A percentile compares a stretch with the other conserved stretches of the same genome.
Conservation (phyloP, 2,888 invertebrate genomes). For the Blera fallax region DNA sequence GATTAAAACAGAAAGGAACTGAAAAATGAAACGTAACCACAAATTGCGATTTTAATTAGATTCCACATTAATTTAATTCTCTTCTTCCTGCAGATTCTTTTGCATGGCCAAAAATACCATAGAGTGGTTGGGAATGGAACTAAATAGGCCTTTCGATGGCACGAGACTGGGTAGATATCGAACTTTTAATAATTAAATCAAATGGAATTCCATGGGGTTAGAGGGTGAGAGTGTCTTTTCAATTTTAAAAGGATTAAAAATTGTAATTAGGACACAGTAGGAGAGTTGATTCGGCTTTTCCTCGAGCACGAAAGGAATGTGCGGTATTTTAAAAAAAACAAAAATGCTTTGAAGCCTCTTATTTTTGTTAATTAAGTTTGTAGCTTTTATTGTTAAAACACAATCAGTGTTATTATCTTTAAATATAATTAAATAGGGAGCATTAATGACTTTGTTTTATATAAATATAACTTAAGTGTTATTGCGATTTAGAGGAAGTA, state of each 20-base stretch:
- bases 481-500: not conserved
- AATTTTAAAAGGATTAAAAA: conserved; percentile 36
- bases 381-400: conserved; percentile 22
- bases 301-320: not conserved
- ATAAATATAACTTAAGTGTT: not conserved
- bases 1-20: not conserved
- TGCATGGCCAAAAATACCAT: not conserved
- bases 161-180: not conserved
- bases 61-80: conserved; percentile 31
- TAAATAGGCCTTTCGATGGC: not conserved
- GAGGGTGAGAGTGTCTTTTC: not conserved
- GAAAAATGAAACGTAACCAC: conserved; percentile 25
- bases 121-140: not conserved
- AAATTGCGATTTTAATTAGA: conserved; percentile 46
- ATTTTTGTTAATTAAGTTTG: conserved; percentile 2
- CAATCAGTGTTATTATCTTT: not conserved
- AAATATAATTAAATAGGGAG: conserved; percentile 3
- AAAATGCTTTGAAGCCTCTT: not conserved
- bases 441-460: not conserved
- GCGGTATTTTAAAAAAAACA: not conserved
- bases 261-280: not conserved
- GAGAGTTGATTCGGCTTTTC: not conserved
- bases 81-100: not conserved
- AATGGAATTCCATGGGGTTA: not conserved
- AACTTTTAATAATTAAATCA: conserved; percentile 29